A percentile compares a stretch with the other conserved stretches of the same genome.
Conservation (phyloP, 2,888 invertebrate genomes). For the Agrotis segetum region DNA sequence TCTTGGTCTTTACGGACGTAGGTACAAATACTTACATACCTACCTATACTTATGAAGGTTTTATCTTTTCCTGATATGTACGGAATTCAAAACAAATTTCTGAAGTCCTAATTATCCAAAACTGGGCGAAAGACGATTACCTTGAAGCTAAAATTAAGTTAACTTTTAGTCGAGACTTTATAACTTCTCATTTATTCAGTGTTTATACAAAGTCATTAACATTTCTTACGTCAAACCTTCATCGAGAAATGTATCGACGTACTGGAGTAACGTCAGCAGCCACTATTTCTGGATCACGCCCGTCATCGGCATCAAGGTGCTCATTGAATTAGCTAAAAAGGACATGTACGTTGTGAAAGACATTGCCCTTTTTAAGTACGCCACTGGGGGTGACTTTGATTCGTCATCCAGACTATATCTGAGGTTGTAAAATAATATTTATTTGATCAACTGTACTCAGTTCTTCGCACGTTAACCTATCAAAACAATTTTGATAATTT, state of each 20-base stretch:
- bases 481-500: conserved; percentile 31
- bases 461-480: conserved; percentile 25
- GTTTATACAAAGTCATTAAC: conserved; percentile 81
- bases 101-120: neutral
- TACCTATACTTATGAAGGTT: neutral
- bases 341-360: conserved; percentile 64
- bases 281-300: conserved; percentile 80
- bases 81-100: neutral
- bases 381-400: conserved; percentile 71
- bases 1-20: conserved; percentile 13
- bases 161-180: conserved; percentile 44
- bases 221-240: conserved; percentile 83
- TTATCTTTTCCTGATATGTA: neutral
- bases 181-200: conserved; percentile 60
- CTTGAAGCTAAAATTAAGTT: conserved; percentile 12
- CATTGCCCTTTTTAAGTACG: conserved; percentile 71
- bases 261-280: conserved; percentile 78
- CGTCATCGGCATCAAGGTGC: conserved; percentile 80
- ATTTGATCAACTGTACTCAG: conserved; percentile 36
- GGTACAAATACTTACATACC: neutral
- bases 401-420: conserved; percentile 73
- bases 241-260: conserved; percentile 76
- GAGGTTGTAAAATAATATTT: conserved; percentile 59
- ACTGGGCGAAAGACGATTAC: neutral
- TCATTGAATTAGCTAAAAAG: conserved; percentile 76